These are phyloP conservation scores for Danionella dracula DNA, from an alignment of 2,797 vertebrate genomes.

Conservation along the genomic window DNA sequence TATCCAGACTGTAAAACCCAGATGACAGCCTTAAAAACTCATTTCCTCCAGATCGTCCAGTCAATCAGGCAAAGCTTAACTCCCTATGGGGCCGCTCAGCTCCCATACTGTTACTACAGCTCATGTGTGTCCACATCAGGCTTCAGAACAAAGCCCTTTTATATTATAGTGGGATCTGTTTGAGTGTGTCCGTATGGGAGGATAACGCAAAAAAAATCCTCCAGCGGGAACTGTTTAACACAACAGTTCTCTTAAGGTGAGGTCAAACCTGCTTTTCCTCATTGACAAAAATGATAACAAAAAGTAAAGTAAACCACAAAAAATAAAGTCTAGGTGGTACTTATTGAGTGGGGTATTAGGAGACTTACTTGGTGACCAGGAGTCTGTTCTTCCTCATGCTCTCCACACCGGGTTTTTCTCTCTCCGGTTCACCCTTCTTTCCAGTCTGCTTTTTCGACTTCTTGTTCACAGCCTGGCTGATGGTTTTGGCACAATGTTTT, in stretches of 20 bases:
- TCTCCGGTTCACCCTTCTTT: constrained; percentile 93
- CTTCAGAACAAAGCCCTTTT: constrained; percentile 21
- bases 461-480: constrained; percentile 99
- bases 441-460: constrained; percentile 97
- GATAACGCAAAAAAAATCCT: constrained; percentile 13
- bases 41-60: constrained; percentile 41
- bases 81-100: neutral
- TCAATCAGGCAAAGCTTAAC: constrained; percentile 18
- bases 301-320: neutral
- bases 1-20: constrained; percentile 77
- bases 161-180: constrained; percentile 10
- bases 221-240: constrained; percentile 13
- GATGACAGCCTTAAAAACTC: constrained; percentile 33
- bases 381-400: constrained; percentile 98
- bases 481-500: constrained; percentile 99
- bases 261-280: too few species aligned
- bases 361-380: constrained; percentile 72
- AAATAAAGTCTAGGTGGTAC: neutral
- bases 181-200: neutral
- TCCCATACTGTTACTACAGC: neutral
- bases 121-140: constrained; percentile 2
- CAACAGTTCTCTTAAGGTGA: neutral
- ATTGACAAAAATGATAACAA: too few species aligned
- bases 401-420: constrained; percentile 96
- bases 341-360: neutral